Evolutionary conservation across 1,140 invertebrate species (phyloP).

Genomic region (Dendrolimus punctatus): DNA sequence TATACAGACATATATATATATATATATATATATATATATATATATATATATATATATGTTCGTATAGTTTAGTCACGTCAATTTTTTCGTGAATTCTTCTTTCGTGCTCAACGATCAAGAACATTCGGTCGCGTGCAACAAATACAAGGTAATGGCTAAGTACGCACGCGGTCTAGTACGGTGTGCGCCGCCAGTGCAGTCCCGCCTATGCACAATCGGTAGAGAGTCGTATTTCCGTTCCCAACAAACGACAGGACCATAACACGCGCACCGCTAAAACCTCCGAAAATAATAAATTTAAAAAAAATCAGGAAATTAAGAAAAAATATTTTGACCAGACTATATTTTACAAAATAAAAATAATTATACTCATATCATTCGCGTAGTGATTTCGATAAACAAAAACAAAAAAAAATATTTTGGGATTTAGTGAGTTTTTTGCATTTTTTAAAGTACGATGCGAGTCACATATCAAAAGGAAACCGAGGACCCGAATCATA

Average conservation of each 20-base stretch:
- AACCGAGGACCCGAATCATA: slow-evolving; percentile 65
- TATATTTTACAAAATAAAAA: slow-evolving; percentile 46
- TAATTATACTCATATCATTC: slow-evolving; percentile 59
- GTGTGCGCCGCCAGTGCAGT: slow-evolving; percentile 59
- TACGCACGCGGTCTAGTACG: slow-evolving; percentile 67
- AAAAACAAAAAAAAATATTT: slow-evolving; percentile 38
- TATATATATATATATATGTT: neutral
- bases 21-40: neutral
- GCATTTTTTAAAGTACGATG: slow-evolving; percentile 34
- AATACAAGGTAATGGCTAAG: slow-evolving; percentile 72
- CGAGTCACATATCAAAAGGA: slow-evolving; percentile 65
- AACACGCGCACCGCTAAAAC: slow-evolving; percentile 62
- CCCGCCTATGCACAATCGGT: slow-evolving; percentile 65
- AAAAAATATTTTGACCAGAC: slow-evolving; percentile 52
- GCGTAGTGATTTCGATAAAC: slow-evolving; percentile 43
- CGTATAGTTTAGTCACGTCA: too few species aligned
- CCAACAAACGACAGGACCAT: slow-evolving; percentile 40
- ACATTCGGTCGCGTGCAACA: slow-evolving; percentile 47
- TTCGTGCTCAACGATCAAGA: slow-evolving; percentile 47
- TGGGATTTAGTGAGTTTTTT: slow-evolving; percentile 57
- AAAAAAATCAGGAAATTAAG: slow-evolving; percentile 25
- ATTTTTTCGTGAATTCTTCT: slow-evolving; percentile 10
- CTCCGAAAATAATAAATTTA: slow-evolving; percentile 35
- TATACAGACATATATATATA: neutral
- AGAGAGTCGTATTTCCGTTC: slow-evolving; percentile 65